Evolutionary conservation across 1,140 invertebrate species (phyloP).

Genomic region (Lepidurus arcticus): DNA sequence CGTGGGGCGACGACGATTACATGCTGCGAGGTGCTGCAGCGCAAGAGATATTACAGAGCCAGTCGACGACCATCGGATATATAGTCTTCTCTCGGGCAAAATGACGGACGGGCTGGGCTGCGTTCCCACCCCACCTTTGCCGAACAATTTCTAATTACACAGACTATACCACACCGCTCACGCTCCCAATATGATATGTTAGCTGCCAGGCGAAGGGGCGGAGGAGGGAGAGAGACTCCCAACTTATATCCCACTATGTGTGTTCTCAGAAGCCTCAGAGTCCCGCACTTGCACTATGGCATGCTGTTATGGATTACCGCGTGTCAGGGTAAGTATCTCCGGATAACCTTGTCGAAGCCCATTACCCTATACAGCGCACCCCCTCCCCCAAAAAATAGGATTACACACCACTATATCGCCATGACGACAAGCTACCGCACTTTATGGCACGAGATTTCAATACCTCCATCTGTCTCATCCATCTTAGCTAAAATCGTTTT

Average conservation of each 20-base stretch:
- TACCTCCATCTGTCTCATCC: not conserved
- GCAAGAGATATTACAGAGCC: too few relatives aligned
- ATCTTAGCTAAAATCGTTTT: not conserved
- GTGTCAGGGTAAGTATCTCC: too few relatives aligned
- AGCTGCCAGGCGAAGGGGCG: not conserved
- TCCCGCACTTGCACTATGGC: too few relatives aligned
- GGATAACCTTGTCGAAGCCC: not conserved
- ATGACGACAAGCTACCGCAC: not conserved
- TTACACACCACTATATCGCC: constrained; percentile 1
- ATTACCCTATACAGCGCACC: not conserved
- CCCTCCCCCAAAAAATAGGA: not conserved
- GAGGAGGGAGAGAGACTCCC: not conserved
- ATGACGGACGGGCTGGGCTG: not conserved
- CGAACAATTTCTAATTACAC: constrained; percentile 20
- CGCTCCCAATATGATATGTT: constrained; percentile 15
- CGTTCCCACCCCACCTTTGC: not conserved
- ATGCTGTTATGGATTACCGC: too few relatives aligned
- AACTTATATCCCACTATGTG: too few relatives aligned
- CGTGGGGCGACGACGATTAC: not conserved
- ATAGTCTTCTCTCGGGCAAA: not conserved
- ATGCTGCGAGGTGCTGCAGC: not conserved
- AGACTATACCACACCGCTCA: constrained; percentile 5
- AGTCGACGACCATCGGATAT: not conserved
- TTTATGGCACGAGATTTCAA: not conserved
- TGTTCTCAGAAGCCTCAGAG: too few relatives aligned